These are phyloP conservation scores for Centroberyx gerrardi DNA, from an alignment of 2,797 vertebrate genomes.

Conservation along the genomic window DNA sequence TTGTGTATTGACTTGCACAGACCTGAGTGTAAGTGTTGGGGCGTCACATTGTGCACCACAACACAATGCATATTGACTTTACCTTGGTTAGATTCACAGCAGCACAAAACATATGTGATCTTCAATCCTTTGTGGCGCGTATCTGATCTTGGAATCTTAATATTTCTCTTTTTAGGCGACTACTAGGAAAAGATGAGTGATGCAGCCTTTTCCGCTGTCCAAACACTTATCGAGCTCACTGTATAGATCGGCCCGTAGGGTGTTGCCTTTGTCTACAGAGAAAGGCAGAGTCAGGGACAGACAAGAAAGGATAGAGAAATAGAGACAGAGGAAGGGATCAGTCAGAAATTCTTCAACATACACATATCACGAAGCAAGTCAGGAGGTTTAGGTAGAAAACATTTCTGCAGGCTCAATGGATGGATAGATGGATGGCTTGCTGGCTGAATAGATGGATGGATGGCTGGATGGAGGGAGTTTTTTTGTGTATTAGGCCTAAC, in stretches of 20 bases:
- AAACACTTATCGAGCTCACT: not conserved
- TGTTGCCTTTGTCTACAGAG: not conserved
- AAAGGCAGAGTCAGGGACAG: not conserved
- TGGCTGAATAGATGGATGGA: too few species aligned
- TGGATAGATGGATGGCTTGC: too few species aligned
- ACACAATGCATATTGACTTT: not conserved
- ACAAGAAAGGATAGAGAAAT: not conserved
- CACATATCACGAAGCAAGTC: too few species aligned
- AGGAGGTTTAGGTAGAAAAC: too few species aligned
- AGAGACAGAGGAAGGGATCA: too few species aligned
- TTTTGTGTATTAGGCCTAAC: too few species aligned
- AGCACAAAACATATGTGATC: not conserved
- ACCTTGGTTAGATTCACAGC: too few species aligned
- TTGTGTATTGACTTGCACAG: constrained; percentile 12
- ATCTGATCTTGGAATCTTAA: not conserved
- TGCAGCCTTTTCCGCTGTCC: not conserved
- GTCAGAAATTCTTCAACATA: too few species aligned
- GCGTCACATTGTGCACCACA: not conserved
- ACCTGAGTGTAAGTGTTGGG: constrained; percentile 8
- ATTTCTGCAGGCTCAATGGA: too few species aligned
- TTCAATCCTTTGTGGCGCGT: not conserved
- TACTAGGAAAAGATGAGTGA: not conserved
- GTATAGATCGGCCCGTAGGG: too few species aligned
- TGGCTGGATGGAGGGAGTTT: too few species aligned
- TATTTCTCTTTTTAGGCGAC: not conserved